Conservation (phyloP, 2,888 invertebrate species). For the Acanthosoma haemorrhoidale region DNA sequence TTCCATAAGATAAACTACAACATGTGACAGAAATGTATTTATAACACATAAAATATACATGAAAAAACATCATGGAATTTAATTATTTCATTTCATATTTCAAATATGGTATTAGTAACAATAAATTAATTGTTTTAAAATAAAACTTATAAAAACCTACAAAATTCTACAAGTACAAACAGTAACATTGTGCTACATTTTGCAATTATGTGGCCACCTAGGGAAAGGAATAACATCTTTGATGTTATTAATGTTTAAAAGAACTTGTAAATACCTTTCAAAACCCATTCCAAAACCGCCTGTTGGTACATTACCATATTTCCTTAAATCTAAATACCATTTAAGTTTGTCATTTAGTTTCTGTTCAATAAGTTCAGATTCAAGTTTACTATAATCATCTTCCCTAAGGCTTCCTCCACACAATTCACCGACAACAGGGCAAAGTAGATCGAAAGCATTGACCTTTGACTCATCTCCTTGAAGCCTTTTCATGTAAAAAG, state of each 20-base stretch:
- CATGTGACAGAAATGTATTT: too few species aligned
- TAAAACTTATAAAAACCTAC: too few species aligned
- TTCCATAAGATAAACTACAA: too few species aligned
- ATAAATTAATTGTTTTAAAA: too few species aligned
- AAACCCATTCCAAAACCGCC: slow-evolving; percentile 96
- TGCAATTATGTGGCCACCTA: slow-evolving; percentile 83
- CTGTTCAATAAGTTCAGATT: slow-evolving; percentile 50
- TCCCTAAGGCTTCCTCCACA: slow-evolving; percentile 94
- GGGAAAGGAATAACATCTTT: slow-evolving; percentile 94
- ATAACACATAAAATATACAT: too few species aligned
- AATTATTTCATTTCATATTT: too few species aligned
- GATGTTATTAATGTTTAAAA: slow-evolving; percentile 79
- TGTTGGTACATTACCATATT: slow-evolving; percentile 82
- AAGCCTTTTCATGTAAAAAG: slow-evolving; percentile 87
- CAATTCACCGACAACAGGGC: slow-evolving; percentile 86
- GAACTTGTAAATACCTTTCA: slow-evolving; percentile 79
- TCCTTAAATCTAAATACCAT: slow-evolving; percentile 87
- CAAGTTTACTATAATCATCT: slow-evolving; percentile 60
- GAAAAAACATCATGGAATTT: too few species aligned
- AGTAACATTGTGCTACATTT: slow-evolving; percentile 44
- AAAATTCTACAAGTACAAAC: neutral
- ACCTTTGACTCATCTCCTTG: slow-evolving; percentile 50
- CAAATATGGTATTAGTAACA: too few species aligned
- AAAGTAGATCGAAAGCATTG: slow-evolving; percentile 79
- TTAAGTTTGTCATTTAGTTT: slow-evolving; percentile 53